Base-by-base conservation (phyloP, 2,888 invertebrate species). In the Fissipunctia ypsillon region DNA sequence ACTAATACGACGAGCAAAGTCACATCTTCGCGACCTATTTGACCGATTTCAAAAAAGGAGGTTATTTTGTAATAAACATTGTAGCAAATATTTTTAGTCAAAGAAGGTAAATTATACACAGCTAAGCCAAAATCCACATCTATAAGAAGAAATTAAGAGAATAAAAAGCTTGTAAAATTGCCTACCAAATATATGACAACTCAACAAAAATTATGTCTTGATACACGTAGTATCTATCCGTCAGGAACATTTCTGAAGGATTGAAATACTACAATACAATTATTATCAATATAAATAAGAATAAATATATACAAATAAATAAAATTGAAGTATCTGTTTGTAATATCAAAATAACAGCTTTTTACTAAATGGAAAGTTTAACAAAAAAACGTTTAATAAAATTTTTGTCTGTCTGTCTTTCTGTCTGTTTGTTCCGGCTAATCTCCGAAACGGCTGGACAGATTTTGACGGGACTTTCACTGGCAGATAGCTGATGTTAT, bases 211-310 rank as follows among this genome's bases (percentile, higher is more conserved):
- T n/a, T 10, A 25, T 35, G 12, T n/a, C 16, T 41, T 35, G 16
- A 68, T 22, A 35, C 3, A 52, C n/a, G 16, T 31, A 45, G 22
- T 22, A 14, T 45, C 10, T 22, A 14, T 45, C 10, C n/a, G 25
- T 31, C 22, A n/a, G 31, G 6, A 70, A 31, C 45, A 12, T 28
- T 38, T 56, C 31, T 67, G 61, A 64, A 35, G 31, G 22, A 67
- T 57, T 45, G 43, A 50, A 73, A 25, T 48, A 66, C 54, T 41
- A 73, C 45, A 54, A 63, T 59, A 81, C 12, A 56, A 57, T 69
- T 57, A 38, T 57, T 63, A 38, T 57, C 35, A 74, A 56, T 69
- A 61, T 76, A 83, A 85, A 79, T 74, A 80, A 79, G 79, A 85
- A 85, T 84, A 89, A 88, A 89, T 87, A n/a, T n/a, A n/a, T n/a